Conservation (phyloP, 2,888 invertebrate species). For the Apamea monoglypha region DNA sequence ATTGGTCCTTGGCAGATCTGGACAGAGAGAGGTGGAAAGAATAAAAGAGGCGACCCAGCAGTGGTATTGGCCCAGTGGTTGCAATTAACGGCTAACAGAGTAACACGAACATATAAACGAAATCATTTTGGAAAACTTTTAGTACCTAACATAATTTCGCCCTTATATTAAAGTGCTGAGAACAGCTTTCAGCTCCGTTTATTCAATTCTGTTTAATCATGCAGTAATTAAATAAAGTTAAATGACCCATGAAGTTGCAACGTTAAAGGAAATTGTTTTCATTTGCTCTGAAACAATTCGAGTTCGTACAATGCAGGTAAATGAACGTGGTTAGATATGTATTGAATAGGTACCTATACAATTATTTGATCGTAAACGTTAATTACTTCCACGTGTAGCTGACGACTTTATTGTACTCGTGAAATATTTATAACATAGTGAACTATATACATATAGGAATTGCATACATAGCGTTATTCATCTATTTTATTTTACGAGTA, state of each 20-base stretch:
- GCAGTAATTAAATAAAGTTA: slow-evolving; percentile 46
- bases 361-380: slow-evolving; percentile 8
- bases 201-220: slow-evolving; percentile 24
- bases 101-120: background rate
- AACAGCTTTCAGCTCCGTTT: slow-evolving; percentile 2
- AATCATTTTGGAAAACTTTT: background rate
- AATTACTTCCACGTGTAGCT: slow-evolving; percentile 19
- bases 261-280: slow-evolving; percentile 36
- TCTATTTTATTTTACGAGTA: slow-evolving; percentile 19
- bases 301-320: background rate
- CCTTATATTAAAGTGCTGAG: background rate
- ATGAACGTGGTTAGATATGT: background rate
- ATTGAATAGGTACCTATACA: background rate
- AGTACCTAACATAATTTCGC: background rate
- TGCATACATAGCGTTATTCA: background rate
- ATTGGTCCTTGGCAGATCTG: background rate
- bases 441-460: background rate
- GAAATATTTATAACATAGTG: background rate
- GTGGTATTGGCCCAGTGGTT: too few relatives aligned
- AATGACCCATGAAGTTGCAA: slow-evolving; percentile 43
- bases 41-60: too few relatives aligned
- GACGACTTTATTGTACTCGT: background rate
- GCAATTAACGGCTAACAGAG: background rate
- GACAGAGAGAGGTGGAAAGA: background rate
- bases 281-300: slow-evolving; percentile 9